Evolutionary conservation across 2,113 vertebrate genomes (phyloP).

Genomic region (Corynorhinus townsendii): DNA sequence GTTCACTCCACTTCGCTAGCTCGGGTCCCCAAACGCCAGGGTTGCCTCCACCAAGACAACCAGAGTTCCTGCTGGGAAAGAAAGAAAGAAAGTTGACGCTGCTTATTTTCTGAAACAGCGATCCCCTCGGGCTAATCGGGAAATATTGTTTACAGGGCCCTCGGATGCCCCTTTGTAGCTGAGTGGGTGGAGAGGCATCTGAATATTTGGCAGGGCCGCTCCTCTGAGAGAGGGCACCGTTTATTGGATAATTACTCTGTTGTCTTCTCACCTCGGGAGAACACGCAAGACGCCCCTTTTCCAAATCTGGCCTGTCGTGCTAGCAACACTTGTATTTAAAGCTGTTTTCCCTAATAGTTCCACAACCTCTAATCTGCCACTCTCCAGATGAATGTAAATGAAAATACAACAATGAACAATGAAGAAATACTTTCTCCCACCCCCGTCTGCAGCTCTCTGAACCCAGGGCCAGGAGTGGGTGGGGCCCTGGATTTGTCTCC

Average conservation of each 20-base stretch:
- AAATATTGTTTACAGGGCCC: neutral
- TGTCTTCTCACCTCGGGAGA: conserved; percentile 31
- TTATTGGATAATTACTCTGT: neutral
- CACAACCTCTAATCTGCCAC: conserved; percentile 67
- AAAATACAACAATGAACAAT: conserved; percentile 73
- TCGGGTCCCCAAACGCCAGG: fast-evolving
- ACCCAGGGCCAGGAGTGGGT: conserved; percentile 16
- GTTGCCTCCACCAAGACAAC: neutral
- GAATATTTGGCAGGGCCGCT: neutral
- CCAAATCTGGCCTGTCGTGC: neutral
- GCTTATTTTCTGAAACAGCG: neutral
- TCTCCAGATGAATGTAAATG: conserved; percentile 70
- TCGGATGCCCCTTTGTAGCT: neutral
- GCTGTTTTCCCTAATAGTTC: conserved; percentile 67
- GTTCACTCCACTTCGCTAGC: neutral
- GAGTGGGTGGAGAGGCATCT: neutral
- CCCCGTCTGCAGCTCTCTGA: conserved; percentile 44
- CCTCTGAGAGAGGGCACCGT: neutral
- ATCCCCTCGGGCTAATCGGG: neutral
- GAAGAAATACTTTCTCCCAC: conserved; percentile 50
- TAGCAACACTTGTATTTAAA: conserved; percentile 72
- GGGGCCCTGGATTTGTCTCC: conserved; percentile 42
- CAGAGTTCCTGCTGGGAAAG: neutral
- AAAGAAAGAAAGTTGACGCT: neutral
- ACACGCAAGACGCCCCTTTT: neutral